Evolutionary conservation across 37 sponge, comb jelly and placozoan genomes (phyloP), one percentile per base, ranked within the genome.

Genomic region (Ephydatia muelleri): DNA sequence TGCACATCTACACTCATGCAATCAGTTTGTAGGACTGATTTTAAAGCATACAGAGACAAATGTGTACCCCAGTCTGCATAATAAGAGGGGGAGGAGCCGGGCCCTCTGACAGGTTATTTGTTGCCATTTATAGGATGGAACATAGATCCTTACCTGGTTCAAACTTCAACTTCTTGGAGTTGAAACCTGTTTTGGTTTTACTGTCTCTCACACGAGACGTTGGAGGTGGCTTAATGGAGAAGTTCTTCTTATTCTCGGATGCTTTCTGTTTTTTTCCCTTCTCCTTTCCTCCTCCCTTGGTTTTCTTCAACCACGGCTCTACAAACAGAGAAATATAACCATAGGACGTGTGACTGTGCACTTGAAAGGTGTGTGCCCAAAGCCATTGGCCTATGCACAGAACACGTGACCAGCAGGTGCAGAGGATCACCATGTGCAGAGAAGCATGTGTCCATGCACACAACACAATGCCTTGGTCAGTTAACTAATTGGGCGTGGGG

Each of bases 141-240:
- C 14, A 14, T 22, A 14, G 21, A 70, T 9, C 6, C 49, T 27
- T 72, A 80, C 87, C 87, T 86, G 80, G 84, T 80, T 89, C 90
- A 74, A 89, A 84, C 37, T 75, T 73, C 34, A 89, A 76, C 65
- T 74, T 89, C 70, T 89, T 89, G 0, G 83, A 84, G 79, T 89
- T 89, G 80, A 89, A 89, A 22, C 87, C 87, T 3, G 87, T 86
- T 81, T 89, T 89, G 2, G 80, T 80, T 36, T 84, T 83, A 11
- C 75, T 30, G 22, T 73, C 70, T 25, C 67, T 71, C 0, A 38
- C 39, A 0, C 68, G 28, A 25, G 73, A 21, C 16, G 71, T 43
- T 67, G 84, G 72, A 25, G 77, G 70, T 16, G 80, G 83, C 47
- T 84, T 89, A 67, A 84, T 84, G 70, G 84, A 89, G 84, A 72